Conservation (phyloP, 1,140 invertebrate species). For the Proctacanthus coquilletti region DNA sequence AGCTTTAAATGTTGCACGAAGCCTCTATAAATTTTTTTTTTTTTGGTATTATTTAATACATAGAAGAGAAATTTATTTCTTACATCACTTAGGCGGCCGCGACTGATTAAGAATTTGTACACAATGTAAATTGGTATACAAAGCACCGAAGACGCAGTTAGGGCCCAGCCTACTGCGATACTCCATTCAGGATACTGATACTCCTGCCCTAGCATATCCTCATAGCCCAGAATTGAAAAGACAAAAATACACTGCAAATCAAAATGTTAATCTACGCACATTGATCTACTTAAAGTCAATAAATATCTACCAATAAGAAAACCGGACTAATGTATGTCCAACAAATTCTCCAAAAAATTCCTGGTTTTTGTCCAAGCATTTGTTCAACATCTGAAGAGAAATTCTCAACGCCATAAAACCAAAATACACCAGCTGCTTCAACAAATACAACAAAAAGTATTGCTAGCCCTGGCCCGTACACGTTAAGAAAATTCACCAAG, state of each 20-base stretch:
- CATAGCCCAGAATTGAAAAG: constrained; percentile 73
- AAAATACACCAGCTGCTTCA: constrained; percentile 89
- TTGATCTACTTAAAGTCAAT: neutral
- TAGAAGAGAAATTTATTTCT: constrained; percentile 11
- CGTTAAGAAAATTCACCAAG: constrained; percentile 86
- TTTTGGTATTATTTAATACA: constrained; percentile 8
- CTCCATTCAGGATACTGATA: constrained; percentile 84
- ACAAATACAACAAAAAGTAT: constrained; percentile 94
- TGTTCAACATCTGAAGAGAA: constrained; percentile 78
- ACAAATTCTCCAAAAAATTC: constrained; percentile 81
- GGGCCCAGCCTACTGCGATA: constrained; percentile 74
- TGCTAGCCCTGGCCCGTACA: constrained; percentile 88
- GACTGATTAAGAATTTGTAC: constrained; percentile 62
- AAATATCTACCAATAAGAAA: constrained; percentile 47
- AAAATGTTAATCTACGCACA: too few relatives aligned
- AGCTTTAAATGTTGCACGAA: constrained; percentile 19
- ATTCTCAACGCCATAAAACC: constrained; percentile 85
- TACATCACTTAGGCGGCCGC: constrained; percentile 54
- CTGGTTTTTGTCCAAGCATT: constrained; percentile 80
- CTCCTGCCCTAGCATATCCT: constrained; percentile 73
- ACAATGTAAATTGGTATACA: constrained; percentile 83
- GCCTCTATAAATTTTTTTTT: constrained; percentile 7
- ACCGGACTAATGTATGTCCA: constrained; percentile 83
- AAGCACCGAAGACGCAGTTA: constrained; percentile 80
- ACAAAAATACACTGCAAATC: constrained; percentile 68